Conservation (phyloP, 23 tunicate genomes). For the Oikopleura albicans region DNA sequence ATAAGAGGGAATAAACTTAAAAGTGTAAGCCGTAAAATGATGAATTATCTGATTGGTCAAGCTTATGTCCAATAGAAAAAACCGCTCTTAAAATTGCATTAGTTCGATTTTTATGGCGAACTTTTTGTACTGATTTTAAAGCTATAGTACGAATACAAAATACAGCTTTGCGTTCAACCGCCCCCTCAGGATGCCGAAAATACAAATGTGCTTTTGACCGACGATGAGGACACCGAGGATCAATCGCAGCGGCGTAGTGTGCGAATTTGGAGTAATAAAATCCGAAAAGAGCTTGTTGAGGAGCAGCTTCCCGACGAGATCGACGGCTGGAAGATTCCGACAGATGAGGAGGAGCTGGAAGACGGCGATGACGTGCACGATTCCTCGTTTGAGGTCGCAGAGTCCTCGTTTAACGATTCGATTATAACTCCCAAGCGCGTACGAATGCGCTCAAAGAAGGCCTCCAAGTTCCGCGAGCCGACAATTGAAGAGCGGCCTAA, state of each 20-base stretch:
- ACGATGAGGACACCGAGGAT: constrained; percentile 14
- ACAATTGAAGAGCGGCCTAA: background rate
- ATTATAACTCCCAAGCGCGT: background rate
- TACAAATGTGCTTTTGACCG: background rate
- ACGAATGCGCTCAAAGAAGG: background rate
- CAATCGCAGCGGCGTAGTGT: background rate
- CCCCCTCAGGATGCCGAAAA: too few relatives aligned
- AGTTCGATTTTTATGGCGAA: too few relatives aligned
- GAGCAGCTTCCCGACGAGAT: background rate
- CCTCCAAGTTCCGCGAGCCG: background rate
- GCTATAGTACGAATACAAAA: too few relatives aligned
- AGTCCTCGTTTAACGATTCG: too few relatives aligned
- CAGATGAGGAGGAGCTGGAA: constrained; percentile 2
- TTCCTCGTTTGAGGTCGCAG: background rate
- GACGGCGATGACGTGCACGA: background rate
- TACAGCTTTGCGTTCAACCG: too few relatives aligned
- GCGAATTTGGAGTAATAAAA: constrained; percentile 6
- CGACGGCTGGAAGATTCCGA: background rate
- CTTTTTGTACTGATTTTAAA: too few relatives aligned
- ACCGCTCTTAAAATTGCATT: too few relatives aligned
- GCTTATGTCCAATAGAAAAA: too few relatives aligned
- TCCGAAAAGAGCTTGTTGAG: background rate
- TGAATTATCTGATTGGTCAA: too few relatives aligned
- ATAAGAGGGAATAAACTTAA: too few relatives aligned
- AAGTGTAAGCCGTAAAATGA: too few relatives aligned